phyloP scores from a whole-genome alignment of 2,888 invertebrate genomes.

The Ormia ochracea region DNA sequence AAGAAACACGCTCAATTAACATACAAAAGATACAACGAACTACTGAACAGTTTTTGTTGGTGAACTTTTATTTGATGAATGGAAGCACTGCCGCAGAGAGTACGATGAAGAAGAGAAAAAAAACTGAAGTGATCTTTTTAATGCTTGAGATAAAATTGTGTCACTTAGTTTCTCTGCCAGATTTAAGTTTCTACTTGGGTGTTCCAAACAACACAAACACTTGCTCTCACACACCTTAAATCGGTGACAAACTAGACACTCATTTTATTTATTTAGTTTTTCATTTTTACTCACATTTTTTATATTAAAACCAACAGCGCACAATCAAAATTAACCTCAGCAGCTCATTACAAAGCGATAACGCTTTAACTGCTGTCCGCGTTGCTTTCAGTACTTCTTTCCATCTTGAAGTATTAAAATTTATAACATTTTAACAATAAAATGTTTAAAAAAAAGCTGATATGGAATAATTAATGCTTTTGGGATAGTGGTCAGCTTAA shows the following conservation, averaged over 20 bases:
- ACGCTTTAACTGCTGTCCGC: constrained; percentile 29
- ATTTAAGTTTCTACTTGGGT: constrained; percentile 44
- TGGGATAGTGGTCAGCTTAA: constrained; percentile 17
- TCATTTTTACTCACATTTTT: no score
- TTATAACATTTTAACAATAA: constrained; percentile 32
- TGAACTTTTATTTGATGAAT: not conserved
- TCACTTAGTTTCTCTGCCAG: not conserved
- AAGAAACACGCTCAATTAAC: no score
- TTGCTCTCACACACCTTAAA: constrained; percentile 38
- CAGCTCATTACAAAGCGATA: constrained; percentile 58
- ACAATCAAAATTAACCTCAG: constrained; percentile 52
- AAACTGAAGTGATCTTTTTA: constrained; percentile 26
- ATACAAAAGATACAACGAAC: no score
- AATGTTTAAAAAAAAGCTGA: constrained; percentile 30
- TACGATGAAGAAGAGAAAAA: not conserved
- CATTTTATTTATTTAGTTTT: not conserved
- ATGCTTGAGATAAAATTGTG: constrained; percentile 27
- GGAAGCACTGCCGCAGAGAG: not conserved
- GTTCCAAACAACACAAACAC: constrained; percentile 2
- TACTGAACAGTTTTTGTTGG: not conserved
- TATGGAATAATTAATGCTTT: constrained; percentile 50
- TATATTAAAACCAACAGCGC: not conserved
- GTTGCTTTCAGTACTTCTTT: not conserved
- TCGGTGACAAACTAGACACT: constrained; percentile 21
- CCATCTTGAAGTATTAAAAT: not conserved